A percentile compares a stretch with the other conserved stretches of the same genome.
phyloP scores from a whole-genome alignment of 2,113 vertebrate genomes.

The Lampris incognitus region DNA sequence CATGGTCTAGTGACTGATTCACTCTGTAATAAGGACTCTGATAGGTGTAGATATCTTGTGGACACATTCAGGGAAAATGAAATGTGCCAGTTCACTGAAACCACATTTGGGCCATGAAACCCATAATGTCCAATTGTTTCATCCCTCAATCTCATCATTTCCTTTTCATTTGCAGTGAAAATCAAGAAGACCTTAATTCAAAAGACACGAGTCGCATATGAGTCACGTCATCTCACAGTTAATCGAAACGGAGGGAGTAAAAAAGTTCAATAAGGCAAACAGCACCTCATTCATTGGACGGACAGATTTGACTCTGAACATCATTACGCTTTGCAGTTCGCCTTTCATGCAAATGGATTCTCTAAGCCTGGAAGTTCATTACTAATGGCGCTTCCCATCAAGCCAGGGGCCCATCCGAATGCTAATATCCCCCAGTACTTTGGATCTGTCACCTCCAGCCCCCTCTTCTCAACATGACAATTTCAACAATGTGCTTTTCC shows the following conservation, averaged over 20 bases:
- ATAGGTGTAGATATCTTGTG: background rate
- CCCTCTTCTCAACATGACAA: slow-evolving; percentile 62
- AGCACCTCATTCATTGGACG: slow-evolving; percentile 34
- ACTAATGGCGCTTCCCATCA: slow-evolving; percentile 78
- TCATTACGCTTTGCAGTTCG: slow-evolving; percentile 69
- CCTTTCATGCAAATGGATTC: slow-evolving; percentile 78
- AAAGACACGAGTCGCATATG: slow-evolving; percentile 45
- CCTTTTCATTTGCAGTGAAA: slow-evolving; percentile 53
- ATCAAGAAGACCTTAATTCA: slow-evolving; percentile 60
- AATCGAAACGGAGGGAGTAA: slow-evolving; percentile 52
- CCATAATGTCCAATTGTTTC: slow-evolving; percentile 40
- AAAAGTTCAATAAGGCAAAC: slow-evolving; percentile 29
- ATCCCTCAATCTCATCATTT: slow-evolving; percentile 39
- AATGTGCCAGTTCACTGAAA: slow-evolving; percentile 27
- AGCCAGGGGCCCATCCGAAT: slow-evolving; percentile 67
- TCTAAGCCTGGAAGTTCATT: slow-evolving; percentile 76
- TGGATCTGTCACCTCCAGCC: slow-evolving; percentile 62
- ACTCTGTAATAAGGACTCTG: background rate
- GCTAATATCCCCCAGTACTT: slow-evolving; percentile 67
- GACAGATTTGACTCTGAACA: slow-evolving; percentile 71
- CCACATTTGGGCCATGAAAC: slow-evolving; percentile 24
- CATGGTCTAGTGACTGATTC: background rate
- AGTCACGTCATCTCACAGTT: slow-evolving; percentile 50
- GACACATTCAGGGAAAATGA: slow-evolving; percentile 27
- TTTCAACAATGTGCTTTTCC: slow-evolving; percentile 72